Evolutionary conservation across 2,888 invertebrate species (phyloP).

Genomic region (Cephus nigrinus): DNA sequence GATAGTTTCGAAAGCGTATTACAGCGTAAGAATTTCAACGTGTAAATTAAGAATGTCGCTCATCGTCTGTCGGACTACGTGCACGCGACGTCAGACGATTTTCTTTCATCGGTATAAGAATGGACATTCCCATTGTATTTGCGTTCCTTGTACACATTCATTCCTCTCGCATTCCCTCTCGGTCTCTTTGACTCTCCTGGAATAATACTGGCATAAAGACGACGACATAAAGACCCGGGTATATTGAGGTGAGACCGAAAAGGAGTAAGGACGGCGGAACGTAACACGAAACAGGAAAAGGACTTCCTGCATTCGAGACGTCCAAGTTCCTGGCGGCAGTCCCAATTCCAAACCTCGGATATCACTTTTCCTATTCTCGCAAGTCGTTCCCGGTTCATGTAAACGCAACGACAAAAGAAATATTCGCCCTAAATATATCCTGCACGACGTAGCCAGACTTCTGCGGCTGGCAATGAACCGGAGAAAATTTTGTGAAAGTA

Average conservation of each 20-base stretch:
- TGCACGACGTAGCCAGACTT: constrained; percentile 14
- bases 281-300: constrained; percentile 4
- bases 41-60: neutral
- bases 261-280: neutral
- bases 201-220: neutral
- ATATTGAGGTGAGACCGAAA: neutral
- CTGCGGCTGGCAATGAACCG: neutral
- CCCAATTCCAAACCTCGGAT: neutral
- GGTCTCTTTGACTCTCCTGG: neutral
- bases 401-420: neutral
- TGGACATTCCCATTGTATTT: neutral
- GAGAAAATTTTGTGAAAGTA: neutral
- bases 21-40: neutral
- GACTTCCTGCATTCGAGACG: neutral
- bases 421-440: constrained; percentile 6
- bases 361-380: neutral
- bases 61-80: neutral
- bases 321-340: neutral
- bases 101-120: neutral
- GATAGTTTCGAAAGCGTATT: neutral
- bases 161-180: neutral
- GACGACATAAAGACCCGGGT: neutral
- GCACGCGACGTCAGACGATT: neutral
- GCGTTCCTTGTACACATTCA: neutral
- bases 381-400: neutral